phyloP scores from a whole-genome alignment of 2,113 vertebrate genomes.

The Thinocorus orbignyianus region DNA sequence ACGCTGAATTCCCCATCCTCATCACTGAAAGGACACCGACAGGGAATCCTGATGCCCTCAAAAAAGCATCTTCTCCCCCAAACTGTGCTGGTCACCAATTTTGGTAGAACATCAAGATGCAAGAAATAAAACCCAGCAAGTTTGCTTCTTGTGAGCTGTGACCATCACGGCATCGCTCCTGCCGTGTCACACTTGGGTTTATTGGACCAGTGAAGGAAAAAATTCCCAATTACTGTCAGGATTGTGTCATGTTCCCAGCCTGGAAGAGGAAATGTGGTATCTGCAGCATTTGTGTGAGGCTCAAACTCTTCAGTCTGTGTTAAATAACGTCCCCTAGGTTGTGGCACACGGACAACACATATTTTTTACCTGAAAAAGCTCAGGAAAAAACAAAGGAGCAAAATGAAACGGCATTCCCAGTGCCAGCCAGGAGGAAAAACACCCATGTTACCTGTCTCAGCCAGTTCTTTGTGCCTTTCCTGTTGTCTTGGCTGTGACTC shows the following conservation, averaged over 20 bases:
- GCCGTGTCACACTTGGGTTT: not conserved
- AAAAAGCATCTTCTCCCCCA: not conserved
- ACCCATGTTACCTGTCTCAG: conserved; percentile 67
- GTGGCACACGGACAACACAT: fast-evolving
- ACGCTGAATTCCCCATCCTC: not conserved
- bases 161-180: not conserved
- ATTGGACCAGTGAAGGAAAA: not conserved
- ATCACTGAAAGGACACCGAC: not conserved
- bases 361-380: not conserved
- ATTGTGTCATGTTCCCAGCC: not conserved
- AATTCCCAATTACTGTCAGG: not conserved
- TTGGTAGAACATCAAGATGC: not conserved
- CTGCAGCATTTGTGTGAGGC: not conserved
- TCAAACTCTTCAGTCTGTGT: fast-evolving
- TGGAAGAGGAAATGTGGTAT: fast-evolving
- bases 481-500: conserved; percentile 47
- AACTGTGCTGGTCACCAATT: not conserved
- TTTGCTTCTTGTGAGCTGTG: not conserved
- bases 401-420: not conserved
- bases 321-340: not conserved
- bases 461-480: conserved; percentile 61
- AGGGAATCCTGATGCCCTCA: not conserved
- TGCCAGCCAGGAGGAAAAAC: not conserved
- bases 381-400: not conserved
- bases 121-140: not conserved